phyloP scores from a whole-genome alignment of 1,140 invertebrate genomes.

The Drosophila hydei region DNA sequence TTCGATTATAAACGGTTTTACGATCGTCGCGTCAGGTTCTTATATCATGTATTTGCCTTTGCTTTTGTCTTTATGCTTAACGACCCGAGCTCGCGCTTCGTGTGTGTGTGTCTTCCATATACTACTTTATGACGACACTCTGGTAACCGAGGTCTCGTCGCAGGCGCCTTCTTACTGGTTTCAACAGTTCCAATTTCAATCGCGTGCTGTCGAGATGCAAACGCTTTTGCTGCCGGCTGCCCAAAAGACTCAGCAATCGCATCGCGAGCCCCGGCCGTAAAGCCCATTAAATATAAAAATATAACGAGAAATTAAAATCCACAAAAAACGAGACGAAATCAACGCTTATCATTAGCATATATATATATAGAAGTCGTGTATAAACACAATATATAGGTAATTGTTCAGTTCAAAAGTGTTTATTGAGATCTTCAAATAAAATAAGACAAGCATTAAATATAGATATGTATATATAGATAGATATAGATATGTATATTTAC shows the following conservation, averaged over 20 bases:
- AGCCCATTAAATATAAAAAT: slow-evolving; percentile 4
- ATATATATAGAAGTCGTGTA: neutral
- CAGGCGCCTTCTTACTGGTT: neutral
- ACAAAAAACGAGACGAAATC: too few species aligned
- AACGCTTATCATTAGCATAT: neutral
- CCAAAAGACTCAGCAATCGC: slow-evolving; percentile 12
- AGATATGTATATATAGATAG: too few species aligned
- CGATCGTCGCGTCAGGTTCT: slow-evolving; percentile 4
- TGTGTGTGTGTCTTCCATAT: neutral
- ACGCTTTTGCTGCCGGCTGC: neutral
- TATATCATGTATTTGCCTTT: neutral
- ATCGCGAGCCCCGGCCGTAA: slow-evolving; percentile 9
- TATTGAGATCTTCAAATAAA: too few species aligned
- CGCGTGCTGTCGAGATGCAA: slow-evolving; percentile 46
- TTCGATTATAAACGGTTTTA: slow-evolving; percentile 3
- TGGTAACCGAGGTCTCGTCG: slow-evolving; percentile 38
- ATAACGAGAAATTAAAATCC: neutral
- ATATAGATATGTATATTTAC: too few species aligned
- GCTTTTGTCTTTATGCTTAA: slow-evolving; percentile 1
- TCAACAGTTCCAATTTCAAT: slow-evolving; percentile 26
- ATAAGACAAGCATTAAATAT: too few species aligned
- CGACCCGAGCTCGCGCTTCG: neutral
- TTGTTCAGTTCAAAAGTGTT: too few species aligned
- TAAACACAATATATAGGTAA: too few species aligned
- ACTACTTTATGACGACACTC: slow-evolving; percentile 1